phyloP scores from a whole-genome alignment of 2,797 vertebrate genomes.

The Bovichtus variegatus region DNA sequence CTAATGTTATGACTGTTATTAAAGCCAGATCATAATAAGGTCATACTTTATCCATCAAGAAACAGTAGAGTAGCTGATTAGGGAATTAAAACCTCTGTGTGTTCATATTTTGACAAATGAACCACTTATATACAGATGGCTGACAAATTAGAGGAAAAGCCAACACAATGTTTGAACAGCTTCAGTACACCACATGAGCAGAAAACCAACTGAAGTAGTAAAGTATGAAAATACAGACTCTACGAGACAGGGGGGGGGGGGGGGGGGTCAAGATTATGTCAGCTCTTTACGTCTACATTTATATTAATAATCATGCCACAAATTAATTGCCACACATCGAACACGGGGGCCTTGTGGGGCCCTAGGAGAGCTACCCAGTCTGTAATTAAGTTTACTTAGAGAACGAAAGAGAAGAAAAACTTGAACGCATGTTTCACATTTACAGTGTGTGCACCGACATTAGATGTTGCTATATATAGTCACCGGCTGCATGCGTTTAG shows the following conservation, averaged over 20 bases:
- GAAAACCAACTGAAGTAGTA: not conserved
- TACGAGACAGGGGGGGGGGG: not conserved
- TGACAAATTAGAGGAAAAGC: not conserved
- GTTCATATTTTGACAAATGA: conserved; percentile 13
- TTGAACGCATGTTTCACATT: not conserved
- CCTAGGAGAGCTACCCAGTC: too few relatives aligned
- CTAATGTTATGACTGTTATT: conserved; percentile 6
- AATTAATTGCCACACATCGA: not conserved
- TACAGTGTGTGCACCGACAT: not conserved
- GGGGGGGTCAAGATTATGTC: not conserved
- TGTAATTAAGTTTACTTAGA: not conserved
- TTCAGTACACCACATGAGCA: not conserved
- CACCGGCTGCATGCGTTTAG: not conserved
- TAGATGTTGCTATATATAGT: not conserved
- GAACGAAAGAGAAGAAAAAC: too few relatives aligned
- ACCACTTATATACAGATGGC: not conserved
- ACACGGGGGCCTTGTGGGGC: not conserved
- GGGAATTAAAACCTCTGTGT: not conserved
- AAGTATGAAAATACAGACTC: not conserved
- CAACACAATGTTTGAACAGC: not conserved
- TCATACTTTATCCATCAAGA: conserved; percentile 8
- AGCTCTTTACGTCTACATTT: not conserved
- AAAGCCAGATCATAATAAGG: not conserved
- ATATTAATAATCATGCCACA: not conserved
- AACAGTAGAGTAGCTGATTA: conserved; percentile 6